phyloP scores from a whole-genome alignment of 1,140 invertebrate species.

The Hyles vespertilio region DNA sequence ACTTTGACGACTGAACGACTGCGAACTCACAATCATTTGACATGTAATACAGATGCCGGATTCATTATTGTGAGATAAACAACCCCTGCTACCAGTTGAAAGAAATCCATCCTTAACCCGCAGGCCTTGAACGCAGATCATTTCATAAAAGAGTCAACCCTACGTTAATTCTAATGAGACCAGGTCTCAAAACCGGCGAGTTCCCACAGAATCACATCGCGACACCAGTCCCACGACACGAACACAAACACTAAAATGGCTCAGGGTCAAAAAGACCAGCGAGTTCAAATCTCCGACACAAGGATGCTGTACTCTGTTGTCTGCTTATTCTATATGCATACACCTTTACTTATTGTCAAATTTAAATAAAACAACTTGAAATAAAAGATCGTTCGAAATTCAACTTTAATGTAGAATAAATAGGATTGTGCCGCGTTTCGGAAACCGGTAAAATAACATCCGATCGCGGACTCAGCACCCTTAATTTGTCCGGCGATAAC shows the following conservation, averaged over 20 bases:
- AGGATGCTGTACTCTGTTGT: slow-evolving; percentile 50
- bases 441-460: slow-evolving; percentile 6
- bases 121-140: too few relatives aligned
- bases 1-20: too few relatives aligned
- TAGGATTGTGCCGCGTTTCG: slow-evolving; percentile 7
- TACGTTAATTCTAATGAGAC: too few relatives aligned
- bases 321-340: slow-evolving; percentile 62
- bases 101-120: too few relatives aligned
- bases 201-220: slow-evolving; percentile 63
- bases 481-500: slow-evolving; percentile 58
- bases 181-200: neutral
- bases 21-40: too few relatives aligned
- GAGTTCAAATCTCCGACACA: slow-evolving; percentile 55
- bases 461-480: slow-evolving; percentile 46
- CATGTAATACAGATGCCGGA: too few relatives aligned
- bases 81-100: too few relatives aligned
- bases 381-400: slow-evolving; percentile 19
- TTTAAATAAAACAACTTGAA: slow-evolving; percentile 7
- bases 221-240: slow-evolving; percentile 57
- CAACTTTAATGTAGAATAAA: slow-evolving; percentile 20
- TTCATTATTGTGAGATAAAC: too few relatives aligned
- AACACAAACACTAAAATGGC: slow-evolving; percentile 48
- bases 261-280: slow-evolving; percentile 60
- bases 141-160: too few relatives aligned
- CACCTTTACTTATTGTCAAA: slow-evolving; percentile 56